Conservation (phyloP, 1,140 invertebrate species). For the Stenopsyche tienmushanensis region DNA sequence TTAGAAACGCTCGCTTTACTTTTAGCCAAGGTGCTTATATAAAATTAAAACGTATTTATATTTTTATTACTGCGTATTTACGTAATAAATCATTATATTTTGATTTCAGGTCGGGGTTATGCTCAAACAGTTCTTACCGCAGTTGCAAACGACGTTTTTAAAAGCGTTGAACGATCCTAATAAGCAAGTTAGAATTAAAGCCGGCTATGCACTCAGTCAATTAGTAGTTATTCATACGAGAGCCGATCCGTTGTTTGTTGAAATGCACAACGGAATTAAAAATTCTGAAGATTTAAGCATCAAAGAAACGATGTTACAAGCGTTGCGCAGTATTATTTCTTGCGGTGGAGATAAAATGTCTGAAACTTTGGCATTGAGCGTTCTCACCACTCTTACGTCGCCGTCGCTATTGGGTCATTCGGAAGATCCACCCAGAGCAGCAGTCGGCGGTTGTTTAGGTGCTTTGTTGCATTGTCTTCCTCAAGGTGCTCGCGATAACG, state of each 20-base stretch:
- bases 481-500: conserved; percentile 70
- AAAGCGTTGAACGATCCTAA: conserved; percentile 90
- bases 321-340: conserved; percentile 78
- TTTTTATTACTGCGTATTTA: conserved; percentile 16
- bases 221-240: conserved; percentile 88
- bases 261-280: conserved; percentile 85
- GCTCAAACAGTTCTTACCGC: conserved; percentile 96
- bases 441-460: conserved; percentile 86
- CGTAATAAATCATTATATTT: too few relatives aligned
- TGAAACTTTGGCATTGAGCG: conserved; percentile 72
- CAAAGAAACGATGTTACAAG: conserved; percentile 90
- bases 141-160: conserved; percentile 96
- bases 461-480: conserved; percentile 78
- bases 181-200: conserved; percentile 83
- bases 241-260: conserved; percentile 85
- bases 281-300: conserved; percentile 79
- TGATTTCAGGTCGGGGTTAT: conserved; percentile 76
- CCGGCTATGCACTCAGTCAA: conserved; percentile 83
- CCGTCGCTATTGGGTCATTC: conserved; percentile 66
- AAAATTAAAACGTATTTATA: neutral
- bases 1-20: conserved; percentile 90
- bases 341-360: conserved; percentile 89
- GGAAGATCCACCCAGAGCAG: conserved; percentile 79
- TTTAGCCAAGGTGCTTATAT: conserved; percentile 72
- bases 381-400: conserved; percentile 70